Evolutionary conservation across 2,888 invertebrate species (phyloP).

Genomic region (Hipparchia semele): DNA sequence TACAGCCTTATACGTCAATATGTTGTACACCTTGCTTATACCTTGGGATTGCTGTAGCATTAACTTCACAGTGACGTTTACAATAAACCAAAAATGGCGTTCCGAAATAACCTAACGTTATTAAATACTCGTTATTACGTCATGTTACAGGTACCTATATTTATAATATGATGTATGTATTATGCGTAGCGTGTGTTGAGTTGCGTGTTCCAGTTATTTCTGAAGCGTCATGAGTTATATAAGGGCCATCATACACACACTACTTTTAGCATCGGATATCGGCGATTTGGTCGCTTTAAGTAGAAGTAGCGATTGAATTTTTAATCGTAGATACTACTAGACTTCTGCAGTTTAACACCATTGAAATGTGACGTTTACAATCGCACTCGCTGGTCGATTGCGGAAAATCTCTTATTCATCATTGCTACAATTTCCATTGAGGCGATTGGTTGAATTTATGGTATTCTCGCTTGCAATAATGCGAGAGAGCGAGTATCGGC

Average conservation of each 20-base stretch:
- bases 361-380: no score
- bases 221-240: conserved; percentile 30
- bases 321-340: background rate
- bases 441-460: background rate
- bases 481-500: no score
- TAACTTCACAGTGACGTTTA: background rate
- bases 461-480: no score
- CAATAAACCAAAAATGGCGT: background rate
- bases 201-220: conserved; percentile 23
- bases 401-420: background rate
- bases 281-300: background rate
- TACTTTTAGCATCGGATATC: background rate
- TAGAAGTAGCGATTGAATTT: background rate
- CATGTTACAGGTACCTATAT: background rate
- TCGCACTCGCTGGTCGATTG: no score
- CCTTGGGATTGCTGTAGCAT: background rate
- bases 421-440: background rate
- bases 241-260: conserved; percentile 11
- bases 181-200: conserved; percentile 21
- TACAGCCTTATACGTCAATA: background rate
- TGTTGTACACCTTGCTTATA: background rate
- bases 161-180: conserved; percentile 17
- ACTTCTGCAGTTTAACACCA: no score
- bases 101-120: conserved; percentile 1
- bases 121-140: background rate